phyloP scores from a whole-genome alignment of 2,888 invertebrate genomes.

The Dysmachus trigonus region DNA sequence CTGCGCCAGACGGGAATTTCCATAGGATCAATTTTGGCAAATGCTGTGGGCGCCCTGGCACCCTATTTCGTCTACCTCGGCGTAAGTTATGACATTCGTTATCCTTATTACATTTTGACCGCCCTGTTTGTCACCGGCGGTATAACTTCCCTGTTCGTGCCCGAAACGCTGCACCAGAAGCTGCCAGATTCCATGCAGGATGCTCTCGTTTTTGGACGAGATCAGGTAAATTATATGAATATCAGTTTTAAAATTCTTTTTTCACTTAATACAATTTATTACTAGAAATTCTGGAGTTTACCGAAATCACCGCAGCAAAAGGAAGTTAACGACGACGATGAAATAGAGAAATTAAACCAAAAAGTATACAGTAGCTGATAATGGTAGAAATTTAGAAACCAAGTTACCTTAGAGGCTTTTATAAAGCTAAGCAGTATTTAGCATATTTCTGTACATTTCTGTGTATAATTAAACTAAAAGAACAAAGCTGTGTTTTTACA shows the following conservation, averaged over 20 bases:
- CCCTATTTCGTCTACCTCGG: slow-evolving; percentile 71
- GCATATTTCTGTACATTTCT: background rate
- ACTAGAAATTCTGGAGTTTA: slow-evolving; percentile 63
- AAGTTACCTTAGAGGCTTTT: background rate
- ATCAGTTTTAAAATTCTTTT: background rate
- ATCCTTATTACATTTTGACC: slow-evolving; percentile 64
- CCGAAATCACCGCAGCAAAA: slow-evolving; percentile 58
- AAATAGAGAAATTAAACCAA: slow-evolving; percentile 55
- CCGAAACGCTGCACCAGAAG: slow-evolving; percentile 72
- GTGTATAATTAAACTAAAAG: background rate
- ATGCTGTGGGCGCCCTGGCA: slow-evolving; percentile 68
- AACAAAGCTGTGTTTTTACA: background rate
- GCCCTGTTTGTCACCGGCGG: slow-evolving; percentile 65
- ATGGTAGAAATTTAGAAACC: background rate
- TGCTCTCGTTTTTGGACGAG: slow-evolving; percentile 68
- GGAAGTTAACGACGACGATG: slow-evolving; percentile 44
- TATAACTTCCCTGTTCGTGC: slow-evolving; percentile 67
- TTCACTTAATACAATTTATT: background rate
- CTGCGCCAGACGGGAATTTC: slow-evolving; percentile 73
- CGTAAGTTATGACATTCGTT: slow-evolving; percentile 63
- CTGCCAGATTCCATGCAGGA: slow-evolving; percentile 73
- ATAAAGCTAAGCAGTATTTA: background rate
- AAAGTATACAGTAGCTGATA: slow-evolving; percentile 48
- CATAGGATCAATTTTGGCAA: slow-evolving; percentile 68
- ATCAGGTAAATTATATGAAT: slow-evolving; percentile 56